Base-by-base conservation (phyloP, 2,888 invertebrate species). In the Anthoptus insignis region DNA sequence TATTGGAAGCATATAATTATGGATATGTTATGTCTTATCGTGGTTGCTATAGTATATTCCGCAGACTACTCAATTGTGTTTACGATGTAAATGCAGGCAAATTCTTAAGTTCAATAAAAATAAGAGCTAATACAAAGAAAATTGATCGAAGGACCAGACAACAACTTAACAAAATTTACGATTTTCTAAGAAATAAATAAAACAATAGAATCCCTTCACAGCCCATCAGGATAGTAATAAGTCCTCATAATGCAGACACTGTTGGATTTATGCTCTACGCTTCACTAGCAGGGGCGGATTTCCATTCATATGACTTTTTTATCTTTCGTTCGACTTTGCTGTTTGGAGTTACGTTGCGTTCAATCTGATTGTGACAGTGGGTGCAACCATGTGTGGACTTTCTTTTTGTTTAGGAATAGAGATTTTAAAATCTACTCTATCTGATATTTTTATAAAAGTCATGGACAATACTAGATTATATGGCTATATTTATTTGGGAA, bases 161-260 rank as follows among this genome's bases (percentile, higher is more conserved):
- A 42, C 42, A 13, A 16, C 45, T 45, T 22, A 45, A 19, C 11
- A 53, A 32, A 13, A n/a, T 27, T 49, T 27, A 14, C 27, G 3
- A 53, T 11, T 53, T 53, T 6, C 1, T 4, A 5, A 53, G 57
- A 56, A 57, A 29, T 32, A 47, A 58, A 61, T 58, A 65, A 67
- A 66, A 73, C 71, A 75, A 71, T 72, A 66, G 66, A 59, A 53
- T 65, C 63, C 69, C 68, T 74, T 75, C 75, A 69, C 72, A 71
- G 71, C 71, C 72, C 72, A 75, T 77, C 71, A 74, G 69, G 65
- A 72, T 59, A 71, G 75, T 80, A 81, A 82, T 83, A 82, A 84
- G 81, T 84, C 75, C 76, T 82, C 80, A 82, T 86, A 88, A 88
- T 87, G 84, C 84, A 77, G 80, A 81, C 81, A 68, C 71, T 65